Base-by-base conservation (phyloP, 2,888 invertebrate species). In the Branchellion lobata region DNA sequence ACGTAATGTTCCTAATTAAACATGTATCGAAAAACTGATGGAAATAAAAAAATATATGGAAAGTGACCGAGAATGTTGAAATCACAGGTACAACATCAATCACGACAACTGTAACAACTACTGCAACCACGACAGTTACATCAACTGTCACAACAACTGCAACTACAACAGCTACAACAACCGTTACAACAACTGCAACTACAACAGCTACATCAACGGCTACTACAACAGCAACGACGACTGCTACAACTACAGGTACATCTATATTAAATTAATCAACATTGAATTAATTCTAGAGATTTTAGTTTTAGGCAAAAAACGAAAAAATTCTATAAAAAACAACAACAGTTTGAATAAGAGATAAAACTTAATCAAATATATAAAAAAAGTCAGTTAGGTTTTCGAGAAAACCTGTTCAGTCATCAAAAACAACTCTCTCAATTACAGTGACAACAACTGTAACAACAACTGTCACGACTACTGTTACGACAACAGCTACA, bases 241-340 rank as follows among this genome's bases (percentile, higher is more conserved):
- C 5, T 27, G 18, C 53, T 40, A 76, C 78, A 78, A 24, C 78
- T n/a, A 11, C 69, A 21, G 3, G 68, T 47, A 47, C 47, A 47
- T 14, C 47, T n/a, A n/a, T n/a, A n/a, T n/a, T n/a, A n/a, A n/a
- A n/a, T n/a, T n/a, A n/a, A n/a, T n/a, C n/a, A n/a, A n/a, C n/a
- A n/a, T n/a, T n/a, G n/a, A n/a, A n/a, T n/a, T n/a, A n/a, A n/a
- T n/a, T n/a, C n/a, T n/a, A n/a, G n/a, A n/a, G n/a, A n/a, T n/a
- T n/a, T n/a, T n/a, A n/a, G n/a, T n/a, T n/a, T n/a, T n/a, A n/a
- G n/a, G n/a, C n/a, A n/a, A n/a, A n/a, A n/a, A n/a, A n/a, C n/a
- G n/a, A n/a, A n/a, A n/a, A n/a, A n/a, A n/a, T n/a, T n/a, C n/a
- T n/a, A n/a, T n/a, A n/a, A n/a, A n/a, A n/a, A n/a, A n/a, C n/a